These are phyloP conservation scores for Drosophila pseudotakahashii DNA, from an alignment of 2,888 invertebrate genomes.

Conservation along the genomic window DNA sequence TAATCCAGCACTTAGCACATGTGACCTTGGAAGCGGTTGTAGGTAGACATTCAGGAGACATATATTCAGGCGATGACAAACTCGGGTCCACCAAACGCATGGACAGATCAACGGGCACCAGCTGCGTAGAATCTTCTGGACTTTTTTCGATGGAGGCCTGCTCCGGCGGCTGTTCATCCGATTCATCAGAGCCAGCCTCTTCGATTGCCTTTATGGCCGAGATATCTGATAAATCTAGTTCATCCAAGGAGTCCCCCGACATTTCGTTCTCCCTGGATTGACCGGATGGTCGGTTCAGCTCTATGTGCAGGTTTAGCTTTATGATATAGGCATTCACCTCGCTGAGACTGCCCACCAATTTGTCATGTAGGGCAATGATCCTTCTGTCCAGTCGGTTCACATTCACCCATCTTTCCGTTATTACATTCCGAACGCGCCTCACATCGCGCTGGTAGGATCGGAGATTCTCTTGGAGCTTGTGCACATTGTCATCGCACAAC, in stretches of 20 bases:
- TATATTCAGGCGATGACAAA: too few relatives aligned
- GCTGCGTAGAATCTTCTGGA: neutral
- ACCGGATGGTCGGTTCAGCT: slow-evolving; percentile 28
- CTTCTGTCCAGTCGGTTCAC: slow-evolving; percentile 23
- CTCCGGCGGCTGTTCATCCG: neutral
- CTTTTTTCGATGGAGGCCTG: neutral
- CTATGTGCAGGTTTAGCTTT: slow-evolving; percentile 55
- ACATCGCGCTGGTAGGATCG: slow-evolving; percentile 34
- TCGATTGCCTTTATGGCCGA: slow-evolving; percentile 23
- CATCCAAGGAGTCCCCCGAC: neutral
- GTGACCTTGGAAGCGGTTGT: too few relatives aligned
- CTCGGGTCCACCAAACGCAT: too few relatives aligned
- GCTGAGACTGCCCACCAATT: slow-evolving; percentile 49
- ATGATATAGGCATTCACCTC: slow-evolving; percentile 51
- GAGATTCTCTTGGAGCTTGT: slow-evolving; percentile 45
- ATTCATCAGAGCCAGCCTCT: neutral
- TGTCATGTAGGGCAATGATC: slow-evolving; percentile 43
- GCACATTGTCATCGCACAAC: slow-evolving; percentile 49
- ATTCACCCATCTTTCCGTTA: slow-evolving; percentile 39
- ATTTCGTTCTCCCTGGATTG: neutral
- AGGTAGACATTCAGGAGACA: too few relatives aligned
- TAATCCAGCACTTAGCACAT: too few relatives aligned
- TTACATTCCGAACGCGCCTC: slow-evolving; percentile 13
- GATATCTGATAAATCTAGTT: neutral
- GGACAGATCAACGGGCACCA: slow-evolving; percentile 12